phyloP scores from a whole-genome alignment of 2,797 vertebrate species.

The Sitta carolinensis region DNA sequence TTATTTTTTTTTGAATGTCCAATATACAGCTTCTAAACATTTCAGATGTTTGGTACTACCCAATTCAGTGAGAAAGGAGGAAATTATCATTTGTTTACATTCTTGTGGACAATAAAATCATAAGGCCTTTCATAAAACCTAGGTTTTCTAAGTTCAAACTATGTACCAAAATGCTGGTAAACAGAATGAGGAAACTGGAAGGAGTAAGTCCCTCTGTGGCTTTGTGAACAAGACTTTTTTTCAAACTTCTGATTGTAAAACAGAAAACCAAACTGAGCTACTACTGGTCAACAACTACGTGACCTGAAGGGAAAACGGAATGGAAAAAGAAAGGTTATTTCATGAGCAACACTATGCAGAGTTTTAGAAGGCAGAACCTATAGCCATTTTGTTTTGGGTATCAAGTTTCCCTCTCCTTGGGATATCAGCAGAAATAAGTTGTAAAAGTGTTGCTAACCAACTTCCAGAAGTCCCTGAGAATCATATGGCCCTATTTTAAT shows the following conservation, averaged over 20 bases:
- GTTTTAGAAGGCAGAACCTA: not conserved
- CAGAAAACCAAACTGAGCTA: not conserved
- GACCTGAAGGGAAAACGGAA: not conserved
- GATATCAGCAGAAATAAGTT: not conserved
- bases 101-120: not conserved
- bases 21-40: not conserved
- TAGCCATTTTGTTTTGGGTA: not conserved
- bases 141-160: not conserved
- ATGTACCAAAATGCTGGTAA: not conserved
- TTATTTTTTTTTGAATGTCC: not conserved
- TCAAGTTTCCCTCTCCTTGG: not conserved
- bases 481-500: not conserved
- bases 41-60: not conserved
- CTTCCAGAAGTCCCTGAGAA: not conserved
- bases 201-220: not conserved
- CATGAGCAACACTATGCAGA: not conserved
- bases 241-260: not conserved
- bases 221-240: not conserved
- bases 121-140: not conserved
- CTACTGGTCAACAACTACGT: not conserved
- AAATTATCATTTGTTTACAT: not conserved
- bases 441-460: not conserved
- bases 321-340: not conserved
- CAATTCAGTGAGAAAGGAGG: not conserved
- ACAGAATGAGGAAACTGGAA: not conserved